Evolutionary conservation across 2,888 invertebrate species (phyloP).

Genomic region (Lasius platythorax): DNA sequence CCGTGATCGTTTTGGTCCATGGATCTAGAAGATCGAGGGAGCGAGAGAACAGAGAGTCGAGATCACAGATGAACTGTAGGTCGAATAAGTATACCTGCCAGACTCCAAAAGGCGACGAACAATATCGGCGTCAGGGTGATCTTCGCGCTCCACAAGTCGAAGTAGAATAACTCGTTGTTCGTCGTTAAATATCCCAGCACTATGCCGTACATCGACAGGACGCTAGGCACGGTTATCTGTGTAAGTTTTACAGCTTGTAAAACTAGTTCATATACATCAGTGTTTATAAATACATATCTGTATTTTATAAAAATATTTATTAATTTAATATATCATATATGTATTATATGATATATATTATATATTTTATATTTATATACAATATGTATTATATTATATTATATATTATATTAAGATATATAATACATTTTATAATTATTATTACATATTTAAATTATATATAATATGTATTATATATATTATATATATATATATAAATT

Average conservation of each 20-base stretch:
- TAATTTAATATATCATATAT: not conserved
- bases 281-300: not conserved
- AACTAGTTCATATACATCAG: not conserved
- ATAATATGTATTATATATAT: too few relatives aligned
- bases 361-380: too few relatives aligned
- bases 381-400: too few relatives aligned
- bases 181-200: conserved; percentile 75
- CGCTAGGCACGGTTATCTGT: conserved; percentile 82
- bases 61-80: not conserved
- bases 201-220: conserved; percentile 81
- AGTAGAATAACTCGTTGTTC: conserved; percentile 58
- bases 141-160: conserved; percentile 88
- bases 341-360: too few relatives aligned
- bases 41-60: not conserved
- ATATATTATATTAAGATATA: too few relatives aligned
- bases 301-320: not conserved
- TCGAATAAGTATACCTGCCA: conserved; percentile 85
- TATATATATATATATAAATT: too few relatives aligned
- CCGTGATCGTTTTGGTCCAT: conserved; percentile 88
- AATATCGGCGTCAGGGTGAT: conserved; percentile 89
- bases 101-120: conserved; percentile 87
- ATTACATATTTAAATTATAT: too few relatives aligned
- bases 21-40: conserved; percentile 86
- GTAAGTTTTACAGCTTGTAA: not conserved
- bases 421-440: not conserved